Percentiles rank a stretch among this genome's conserved stretches.
These are phyloP conservation scores for Platyrinchus mystaceus DNA, from an alignment of 2,797 vertebrate species.

Conservation along the genomic window DNA sequence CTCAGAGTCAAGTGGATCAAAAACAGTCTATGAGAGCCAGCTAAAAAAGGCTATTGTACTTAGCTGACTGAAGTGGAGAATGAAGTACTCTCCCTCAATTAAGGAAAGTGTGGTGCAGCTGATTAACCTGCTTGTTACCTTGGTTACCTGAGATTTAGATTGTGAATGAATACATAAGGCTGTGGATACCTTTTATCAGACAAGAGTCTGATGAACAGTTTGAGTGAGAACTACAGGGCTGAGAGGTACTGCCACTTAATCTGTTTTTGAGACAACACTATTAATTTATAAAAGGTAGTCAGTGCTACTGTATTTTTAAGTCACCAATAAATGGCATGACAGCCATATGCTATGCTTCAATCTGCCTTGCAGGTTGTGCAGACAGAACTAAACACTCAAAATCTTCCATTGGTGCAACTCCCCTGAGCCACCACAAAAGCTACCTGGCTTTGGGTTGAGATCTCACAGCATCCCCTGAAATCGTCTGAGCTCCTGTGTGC, in stretches of 20 bases:
- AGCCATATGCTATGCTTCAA: not conserved
- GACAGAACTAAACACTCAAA: not conserved
- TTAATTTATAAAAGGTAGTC: constrained; percentile 27
- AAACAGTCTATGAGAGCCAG: constrained; percentile 36
- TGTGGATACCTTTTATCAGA: constrained; percentile 59
- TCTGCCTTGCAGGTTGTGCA: not conserved
- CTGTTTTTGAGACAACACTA: constrained; percentile 34
- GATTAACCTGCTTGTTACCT: constrained; percentile 78
- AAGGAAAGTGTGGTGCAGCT: constrained; percentile 67
- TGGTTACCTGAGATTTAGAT: constrained; percentile 71
- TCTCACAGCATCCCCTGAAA: not conserved
- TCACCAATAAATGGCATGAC: not conserved
- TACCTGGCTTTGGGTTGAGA: not conserved
- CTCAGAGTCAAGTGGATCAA: constrained; percentile 70
- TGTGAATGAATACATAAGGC: constrained; percentile 57
- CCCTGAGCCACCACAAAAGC: not conserved
- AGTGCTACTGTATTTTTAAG: not conserved
- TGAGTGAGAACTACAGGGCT: constrained; percentile 24
- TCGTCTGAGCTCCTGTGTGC: not conserved
- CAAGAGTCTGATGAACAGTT: constrained; percentile 45
- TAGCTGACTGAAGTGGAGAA: constrained; percentile 71
- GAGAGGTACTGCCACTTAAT: constrained; percentile 42
- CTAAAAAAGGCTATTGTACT: constrained; percentile 47
- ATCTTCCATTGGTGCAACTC: not conserved
- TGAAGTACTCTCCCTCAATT: constrained; percentile 76